Conservation (phyloP, 2,888 invertebrate species). For the Apamea epomidion region DNA sequence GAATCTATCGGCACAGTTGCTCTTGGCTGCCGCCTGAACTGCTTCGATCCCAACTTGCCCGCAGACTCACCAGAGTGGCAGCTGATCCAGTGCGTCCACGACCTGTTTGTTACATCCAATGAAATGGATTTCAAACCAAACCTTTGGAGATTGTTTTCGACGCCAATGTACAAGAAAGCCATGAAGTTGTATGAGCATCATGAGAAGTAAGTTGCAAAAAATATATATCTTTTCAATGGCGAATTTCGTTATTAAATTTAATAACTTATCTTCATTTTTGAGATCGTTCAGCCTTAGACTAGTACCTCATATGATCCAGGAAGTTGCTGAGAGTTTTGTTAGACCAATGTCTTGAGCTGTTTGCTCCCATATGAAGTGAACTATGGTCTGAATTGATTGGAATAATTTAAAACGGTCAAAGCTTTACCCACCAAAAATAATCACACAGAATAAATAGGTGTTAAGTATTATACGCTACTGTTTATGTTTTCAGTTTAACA, state of each 20-base stretch:
- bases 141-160: conserved; percentile 77
- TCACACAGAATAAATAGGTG: too few relatives aligned
- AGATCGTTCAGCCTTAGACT: neutral
- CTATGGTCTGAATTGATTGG: neutral
- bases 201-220: conserved; percentile 71
- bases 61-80: conserved; percentile 78
- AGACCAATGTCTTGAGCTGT: too few relatives aligned
- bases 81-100: conserved; percentile 79
- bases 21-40: conserved; percentile 81
- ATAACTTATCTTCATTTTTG: neutral
- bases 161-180: conserved; percentile 76
- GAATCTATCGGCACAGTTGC: conserved; percentile 89
- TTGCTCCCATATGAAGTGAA: too few relatives aligned
- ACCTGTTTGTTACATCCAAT: conserved; percentile 71
- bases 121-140: conserved; percentile 80
- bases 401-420: neutral
- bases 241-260: neutral
- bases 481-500: conserved; percentile 40
- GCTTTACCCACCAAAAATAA: neutral
- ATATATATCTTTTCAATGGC: too few relatives aligned
- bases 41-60: conserved; percentile 77
- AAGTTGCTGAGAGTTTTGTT: neutral
- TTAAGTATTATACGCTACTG: neutral
- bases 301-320: neutral
- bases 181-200: conserved; percentile 81